Evolutionary conservation across 2,113 vertebrate species (phyloP).

Genomic region (Caretta caretta): DNA sequence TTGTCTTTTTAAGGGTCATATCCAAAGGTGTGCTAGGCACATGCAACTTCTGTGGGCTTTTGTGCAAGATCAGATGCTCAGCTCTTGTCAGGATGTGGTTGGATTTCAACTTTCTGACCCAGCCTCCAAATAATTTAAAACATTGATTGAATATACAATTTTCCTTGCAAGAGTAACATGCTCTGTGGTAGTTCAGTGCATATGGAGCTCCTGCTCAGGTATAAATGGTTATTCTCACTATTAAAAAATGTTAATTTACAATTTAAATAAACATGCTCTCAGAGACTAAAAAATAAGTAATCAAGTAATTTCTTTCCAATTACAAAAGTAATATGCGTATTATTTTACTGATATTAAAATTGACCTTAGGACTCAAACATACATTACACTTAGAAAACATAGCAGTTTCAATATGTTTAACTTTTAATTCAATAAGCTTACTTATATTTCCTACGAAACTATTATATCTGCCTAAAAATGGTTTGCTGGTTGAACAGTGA

Average conservation of each 20-base stretch:
- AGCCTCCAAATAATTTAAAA: not conserved
- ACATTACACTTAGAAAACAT: too few relatives aligned
- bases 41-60: rapidly evolving
- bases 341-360: not conserved
- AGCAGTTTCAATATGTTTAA: not conserved
- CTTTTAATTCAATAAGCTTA: not conserved
- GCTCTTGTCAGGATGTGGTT: not conserved
- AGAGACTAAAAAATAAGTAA: not conserved
- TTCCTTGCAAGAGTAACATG: not conserved
- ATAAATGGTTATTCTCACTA: not conserved
- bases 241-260: not conserved
- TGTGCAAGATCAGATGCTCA: not conserved
- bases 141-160: not conserved
- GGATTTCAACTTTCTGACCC: not conserved
- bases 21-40: not conserved
- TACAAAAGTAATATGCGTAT: not conserved
- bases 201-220: not conserved
- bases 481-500: not conserved
- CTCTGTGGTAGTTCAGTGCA: rapidly evolving
- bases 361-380: not conserved
- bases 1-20: not conserved
- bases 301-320: not conserved
- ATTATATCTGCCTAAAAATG: not conserved
- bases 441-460: not conserved
- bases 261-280: not conserved